Base-by-base conservation (phyloP, 2,888 invertebrate genomes). In the Tenthredo mesomela region DNA sequence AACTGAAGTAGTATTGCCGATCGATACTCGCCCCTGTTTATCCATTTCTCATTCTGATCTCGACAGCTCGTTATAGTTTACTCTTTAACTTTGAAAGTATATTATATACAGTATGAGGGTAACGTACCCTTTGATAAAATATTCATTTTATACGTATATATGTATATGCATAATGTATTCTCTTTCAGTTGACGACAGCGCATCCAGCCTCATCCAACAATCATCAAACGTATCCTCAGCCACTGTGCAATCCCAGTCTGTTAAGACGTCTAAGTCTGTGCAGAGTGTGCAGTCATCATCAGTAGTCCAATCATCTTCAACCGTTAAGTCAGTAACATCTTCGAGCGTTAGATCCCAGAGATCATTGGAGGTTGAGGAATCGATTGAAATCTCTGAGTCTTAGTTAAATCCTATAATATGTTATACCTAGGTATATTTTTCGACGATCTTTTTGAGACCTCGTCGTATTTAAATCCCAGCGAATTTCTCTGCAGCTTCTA, bases 331-430 rank as follows among this genome's bases (percentile, higher is more conserved):
- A 12, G 94, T 94, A 18, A 89, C 89, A 73, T 93, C 94, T 9
- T 94, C 94, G 40, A 94, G 94, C 33, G 96, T 96, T 87, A 96
- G 94, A 86, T 97, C 97, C 88, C 91, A 91, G 6, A 87, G 89
- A 65, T 97, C 97, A 0, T 96, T 97, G 93, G 97, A 97, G 92
- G 93, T 95, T 84, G 94, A 92, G 75, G 89, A 90, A 82, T 85
- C 89, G 61, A 87, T 91, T 80, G 91, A 91, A 80, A 92, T 91
- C 85, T 90, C 87, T 70, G 90, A 90, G 85, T 90, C 82, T 18
- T 82, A 82, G 29, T 77, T 77, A 37, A 18, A 18, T 25, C 9
- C 0, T n/a, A 7, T 4, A 4, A 21, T 18, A 18, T 33, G 33
- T 33, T 10, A 15, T 54, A 54, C n/a, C 6, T 7, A n/a, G 54